Base-by-base conservation (phyloP, 2,113 vertebrate species). In the Alligator sinensis region DNA sequence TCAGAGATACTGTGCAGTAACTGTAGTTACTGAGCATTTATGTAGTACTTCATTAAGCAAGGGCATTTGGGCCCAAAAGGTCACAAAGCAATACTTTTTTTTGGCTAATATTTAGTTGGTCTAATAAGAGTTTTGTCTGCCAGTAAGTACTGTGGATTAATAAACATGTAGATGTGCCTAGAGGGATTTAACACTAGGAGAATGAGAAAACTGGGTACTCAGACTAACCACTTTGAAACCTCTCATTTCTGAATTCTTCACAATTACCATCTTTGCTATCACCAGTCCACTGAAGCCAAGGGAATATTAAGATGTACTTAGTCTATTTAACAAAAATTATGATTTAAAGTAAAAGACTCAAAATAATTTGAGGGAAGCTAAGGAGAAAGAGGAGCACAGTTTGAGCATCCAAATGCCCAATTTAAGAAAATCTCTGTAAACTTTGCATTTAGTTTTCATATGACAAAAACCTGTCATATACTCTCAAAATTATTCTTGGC, bases 381-480 rank as follows among this genome's bases (percentile, higher is more conserved):
- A 54, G 2, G 83, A 27, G 11, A 70, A 47, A 25, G 17, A 70
- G 3, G 15, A 68, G 57, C 9, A 22, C 72, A 12, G 68, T 91
- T 92, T 82, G 14, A 92, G 66, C 76, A 92, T 38, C 2, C 7
- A 74, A 96, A 61, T 70, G 76, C 34, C 3, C 1, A 12, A 3
- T 54, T 79, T 89, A 62, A 28, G 1, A 3, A 47, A 30, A 10
- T 15, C 61, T 4, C 1, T 15, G 27, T 4, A 28, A 16, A 6
- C 5, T 58, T n/a, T 24, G 11, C 24, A 74, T 82, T 83, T 27
- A 9, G 3, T 63, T 85, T 88, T 89, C 79, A 54, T 83, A 60
- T 94, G 85, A 84, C 19, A 87, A 95, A 60, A 79, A 87, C 91
- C 78, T 68, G 76, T 81, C 87, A 93, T 96, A 59, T 89, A 17